Base-by-base conservation (phyloP, 2,888 invertebrate species). In the Sphaerophoria taeniata region DNA sequence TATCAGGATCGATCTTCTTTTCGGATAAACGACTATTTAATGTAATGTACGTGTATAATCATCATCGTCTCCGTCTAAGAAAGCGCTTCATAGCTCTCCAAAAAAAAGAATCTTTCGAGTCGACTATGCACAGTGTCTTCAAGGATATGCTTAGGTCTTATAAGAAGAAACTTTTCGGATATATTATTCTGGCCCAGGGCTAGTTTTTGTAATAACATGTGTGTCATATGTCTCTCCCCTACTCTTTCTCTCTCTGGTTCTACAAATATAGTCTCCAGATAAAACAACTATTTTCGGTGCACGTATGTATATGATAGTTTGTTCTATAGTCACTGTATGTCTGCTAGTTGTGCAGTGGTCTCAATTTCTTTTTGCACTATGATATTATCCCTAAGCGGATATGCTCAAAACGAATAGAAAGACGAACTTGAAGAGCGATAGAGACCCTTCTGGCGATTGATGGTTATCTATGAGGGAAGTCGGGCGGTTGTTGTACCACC, bases 1-100 rank as follows among this genome's bases (percentile, higher is more conserved):
- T 43, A 43, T 43, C 45, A 45, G 79, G 55, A 84, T 85, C 80
- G 76, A 80, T 80, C 85, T 76, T 58, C 67, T 85, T 77, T 80
- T 76, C 73, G 80, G 80, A 80, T 85, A 85, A 85, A 85, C 80
- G 85, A 85, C 80, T 70, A 80, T 85, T 85, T 85, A 85, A 85
- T 85, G 85, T 80, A 85, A 80, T 73, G 80, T 85, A 85, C 80
- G 76, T 85, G 85, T 71, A 65, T 80, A 72, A 80, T 76, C 85
- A 73, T 76, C 85, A 70, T 80, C 75, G 55, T 79, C 45, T 69
- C 45, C 63, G 80, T 75, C 84, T 76, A 49, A 65, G 43, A 33
- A 39, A 74, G 61, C 45, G 43, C 5, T 7, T 34, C n/a, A n/a
- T n/a, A n/a, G n/a, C n/a, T n/a, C n/a, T n/a, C n/a, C n/a, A n/a